These are phyloP conservation scores for Platyscelio sp. DNA, from an alignment of 2,888 invertebrate genomes.

Conservation along the genomic window DNA sequence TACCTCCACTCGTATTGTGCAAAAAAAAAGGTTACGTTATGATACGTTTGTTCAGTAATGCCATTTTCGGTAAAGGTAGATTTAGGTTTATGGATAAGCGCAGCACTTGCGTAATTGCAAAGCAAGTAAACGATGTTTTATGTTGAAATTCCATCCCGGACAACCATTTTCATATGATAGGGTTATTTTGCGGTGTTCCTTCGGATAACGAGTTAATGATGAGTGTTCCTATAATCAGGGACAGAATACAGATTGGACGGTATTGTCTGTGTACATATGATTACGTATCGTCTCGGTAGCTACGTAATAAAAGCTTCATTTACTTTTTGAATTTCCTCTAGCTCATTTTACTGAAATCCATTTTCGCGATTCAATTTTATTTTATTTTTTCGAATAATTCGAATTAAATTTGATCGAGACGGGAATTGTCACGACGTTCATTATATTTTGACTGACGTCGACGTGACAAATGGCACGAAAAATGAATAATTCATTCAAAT, in stretches of 20 bases:
- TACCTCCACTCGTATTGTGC: constrained; percentile 63
- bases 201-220: constrained; percentile 60
- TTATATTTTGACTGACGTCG: constrained; percentile 45
- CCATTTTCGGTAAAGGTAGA: constrained; percentile 62
- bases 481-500: constrained; percentile 56
- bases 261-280: constrained; percentile 18
- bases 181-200: constrained; percentile 63
- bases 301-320: not conserved
- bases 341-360: no score
- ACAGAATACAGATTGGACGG: constrained; percentile 61
- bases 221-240: constrained; percentile 68
- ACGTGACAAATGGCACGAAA: constrained; percentile 42
- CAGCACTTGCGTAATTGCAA: constrained; percentile 62
- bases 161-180: constrained; percentile 57
- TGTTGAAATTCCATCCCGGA: constrained; percentile 64
- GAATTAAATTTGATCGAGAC: constrained; percentile 26
- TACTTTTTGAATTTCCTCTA: not conserved
- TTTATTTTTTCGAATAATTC: not conserved
- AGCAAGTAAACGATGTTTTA: constrained; percentile 62
- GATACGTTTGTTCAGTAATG: constrained; percentile 57
- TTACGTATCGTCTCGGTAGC: not conserved
- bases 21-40: constrained; percentile 59
- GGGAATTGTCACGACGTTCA: constrained; percentile 23
- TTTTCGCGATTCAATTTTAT: not conserved
- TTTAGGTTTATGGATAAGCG: constrained; percentile 59